Percentiles rank a stretch among this genome's conserved stretches.
These are phyloP conservation scores for Sinocyclocheilus anophthalmus DNA, from an alignment of 2,113 vertebrate species.

Conservation along the genomic window DNA sequence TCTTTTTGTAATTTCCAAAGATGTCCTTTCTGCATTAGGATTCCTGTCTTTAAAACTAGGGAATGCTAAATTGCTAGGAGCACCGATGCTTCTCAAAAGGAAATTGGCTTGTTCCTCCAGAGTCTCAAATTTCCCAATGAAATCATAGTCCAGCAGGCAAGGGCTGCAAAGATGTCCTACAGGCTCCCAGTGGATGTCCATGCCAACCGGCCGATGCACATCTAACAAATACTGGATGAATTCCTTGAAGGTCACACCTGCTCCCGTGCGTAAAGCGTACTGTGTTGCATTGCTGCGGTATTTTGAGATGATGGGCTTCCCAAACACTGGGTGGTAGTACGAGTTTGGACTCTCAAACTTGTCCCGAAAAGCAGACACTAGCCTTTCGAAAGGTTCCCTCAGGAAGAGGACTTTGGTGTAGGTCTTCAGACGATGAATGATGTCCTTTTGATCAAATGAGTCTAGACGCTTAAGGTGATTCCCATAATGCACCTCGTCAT, in stretches of 20 bases:
- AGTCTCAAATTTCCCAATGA: constrained; percentile 95
- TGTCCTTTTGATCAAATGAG: constrained; percentile 66
- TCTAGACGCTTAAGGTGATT: constrained; percentile 51
- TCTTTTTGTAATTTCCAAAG: constrained; percentile 58
- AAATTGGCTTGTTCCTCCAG: constrained; percentile 88
- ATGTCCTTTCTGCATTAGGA: constrained; percentile 81
- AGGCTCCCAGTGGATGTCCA: constrained; percentile 96
- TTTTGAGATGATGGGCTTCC: constrained; percentile 87
- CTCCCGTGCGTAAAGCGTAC: constrained; percentile 80
- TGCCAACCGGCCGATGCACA: constrained; percentile 86
- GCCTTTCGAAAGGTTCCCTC: constrained; percentile 90
- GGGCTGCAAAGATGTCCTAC: constrained; percentile 92
- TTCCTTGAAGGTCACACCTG: constrained; percentile 90
- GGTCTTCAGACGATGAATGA: constrained; percentile 87
- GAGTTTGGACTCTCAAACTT: constrained; percentile 92
- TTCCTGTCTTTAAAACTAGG: constrained; percentile 80
- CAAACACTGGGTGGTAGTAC: constrained; percentile 89
- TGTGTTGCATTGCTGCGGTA: constrained; percentile 79
- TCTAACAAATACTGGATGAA: constrained; percentile 93
- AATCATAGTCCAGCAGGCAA: constrained; percentile 89
- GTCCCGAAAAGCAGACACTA: constrained; percentile 93
- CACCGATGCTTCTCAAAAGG: constrained; percentile 84
- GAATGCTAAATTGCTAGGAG: constrained; percentile 76
- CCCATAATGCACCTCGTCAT: constrained; percentile 87
- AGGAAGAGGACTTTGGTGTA: constrained; percentile 95